Evolutionary conservation across 2,113 vertebrate genomes (phyloP).

Genomic region (Perognathus longimembris): DNA sequence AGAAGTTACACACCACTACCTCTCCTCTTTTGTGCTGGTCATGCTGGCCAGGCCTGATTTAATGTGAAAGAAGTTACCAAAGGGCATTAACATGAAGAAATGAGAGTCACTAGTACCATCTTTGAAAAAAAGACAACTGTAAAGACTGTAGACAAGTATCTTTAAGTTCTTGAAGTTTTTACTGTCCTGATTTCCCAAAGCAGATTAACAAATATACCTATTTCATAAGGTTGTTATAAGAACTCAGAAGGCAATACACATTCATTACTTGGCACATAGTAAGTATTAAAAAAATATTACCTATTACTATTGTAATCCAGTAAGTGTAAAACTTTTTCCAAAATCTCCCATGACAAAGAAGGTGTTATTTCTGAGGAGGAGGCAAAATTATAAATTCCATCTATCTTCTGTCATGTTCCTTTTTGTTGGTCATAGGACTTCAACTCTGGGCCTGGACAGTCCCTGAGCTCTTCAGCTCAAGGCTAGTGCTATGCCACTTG

Average conservation of each 20-base stretch:
- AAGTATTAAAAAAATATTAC: background rate
- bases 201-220: background rate
- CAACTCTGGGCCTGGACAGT: too few species aligned
- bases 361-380: background rate
- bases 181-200: background rate
- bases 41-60: background rate
- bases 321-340: background rate
- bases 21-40: background rate
- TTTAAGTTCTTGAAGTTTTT: background rate
- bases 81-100: background rate
- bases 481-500: too few species aligned
- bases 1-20: background rate
- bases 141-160: background rate
- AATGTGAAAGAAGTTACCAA: background rate
- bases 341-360: background rate
- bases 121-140: background rate
- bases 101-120: background rate
- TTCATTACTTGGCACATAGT: background rate
- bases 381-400: background rate
- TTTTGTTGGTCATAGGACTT: too few species aligned
- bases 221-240: background rate
- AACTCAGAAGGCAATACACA: background rate
- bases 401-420: background rate
- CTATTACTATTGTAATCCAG: background rate
- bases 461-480: too few species aligned